Conservation (phyloP, 2,888 invertebrate genomes). For the Idaea straminata region DNA sequence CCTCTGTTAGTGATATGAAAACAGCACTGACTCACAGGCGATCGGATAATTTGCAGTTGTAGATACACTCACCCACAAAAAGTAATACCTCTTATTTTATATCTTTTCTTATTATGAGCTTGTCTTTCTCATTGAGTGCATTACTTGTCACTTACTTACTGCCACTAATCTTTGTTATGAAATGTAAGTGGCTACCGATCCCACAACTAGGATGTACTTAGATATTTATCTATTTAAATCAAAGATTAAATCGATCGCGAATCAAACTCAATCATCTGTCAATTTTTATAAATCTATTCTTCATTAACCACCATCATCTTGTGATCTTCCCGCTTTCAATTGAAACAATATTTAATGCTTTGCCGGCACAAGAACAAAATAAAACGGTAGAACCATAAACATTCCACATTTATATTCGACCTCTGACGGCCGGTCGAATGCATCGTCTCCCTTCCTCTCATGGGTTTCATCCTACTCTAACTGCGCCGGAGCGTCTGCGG, state of each 20-base stretch:
- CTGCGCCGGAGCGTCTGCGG: slow-evolving; percentile 75
- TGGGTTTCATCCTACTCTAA: slow-evolving; percentile 48
- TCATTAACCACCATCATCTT: slow-evolving; percentile 66
- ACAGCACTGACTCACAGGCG: too few species aligned
- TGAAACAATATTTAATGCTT: slow-evolving; percentile 79
- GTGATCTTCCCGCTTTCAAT: slow-evolving; percentile 75
- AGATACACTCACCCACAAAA: too few species aligned
- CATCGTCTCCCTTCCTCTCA: slow-evolving; percentile 43
- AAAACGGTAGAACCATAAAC: slow-evolving; percentile 80
- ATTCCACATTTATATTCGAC: slow-evolving; percentile 80
- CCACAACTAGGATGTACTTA: neutral
- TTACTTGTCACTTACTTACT: neutral
- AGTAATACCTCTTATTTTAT: too few species aligned
- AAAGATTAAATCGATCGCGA: slow-evolving; percentile 45
- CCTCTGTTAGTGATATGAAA: too few species aligned
- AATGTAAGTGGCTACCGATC: neutral
- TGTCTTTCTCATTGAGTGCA: neutral
- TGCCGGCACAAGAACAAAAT: slow-evolving; percentile 74
- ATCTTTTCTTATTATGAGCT: too few species aligned
- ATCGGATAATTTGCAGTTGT: too few species aligned
- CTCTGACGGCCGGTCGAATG: slow-evolving; percentile 66
- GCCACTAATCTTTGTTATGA: neutral
- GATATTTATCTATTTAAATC: slow-evolving; percentile 2
- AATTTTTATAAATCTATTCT: slow-evolving; percentile 66
- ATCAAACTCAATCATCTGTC: slow-evolving; percentile 67